Evolutionary conservation across 2,888 invertebrate genomes (phyloP).

Genomic region (Resseliella maxima): DNA sequence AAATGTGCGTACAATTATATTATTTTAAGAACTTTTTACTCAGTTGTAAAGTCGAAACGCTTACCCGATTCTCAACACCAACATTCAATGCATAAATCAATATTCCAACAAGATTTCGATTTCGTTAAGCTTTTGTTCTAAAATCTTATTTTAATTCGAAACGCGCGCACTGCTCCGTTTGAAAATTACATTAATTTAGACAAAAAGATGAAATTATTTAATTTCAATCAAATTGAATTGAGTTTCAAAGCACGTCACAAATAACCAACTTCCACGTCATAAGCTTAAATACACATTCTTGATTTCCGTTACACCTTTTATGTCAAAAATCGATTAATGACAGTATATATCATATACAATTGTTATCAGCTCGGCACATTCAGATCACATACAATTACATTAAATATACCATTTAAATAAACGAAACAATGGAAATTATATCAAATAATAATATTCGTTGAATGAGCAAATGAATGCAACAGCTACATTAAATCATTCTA

Average conservation of each 20-base stretch:
- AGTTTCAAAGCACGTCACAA: neutral
- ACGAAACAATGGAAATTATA: conserved; percentile 24
- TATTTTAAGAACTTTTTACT: neutral
- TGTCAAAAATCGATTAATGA: neutral
- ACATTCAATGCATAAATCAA: neutral
- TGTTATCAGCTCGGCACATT: conserved; percentile 37
- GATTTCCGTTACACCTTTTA: neutral
- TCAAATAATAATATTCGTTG: neutral
- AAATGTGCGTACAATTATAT: neutral
- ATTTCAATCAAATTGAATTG: neutral
- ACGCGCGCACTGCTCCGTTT: too few relatives aligned
- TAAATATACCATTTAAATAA: neutral
- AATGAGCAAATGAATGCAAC: neutral
- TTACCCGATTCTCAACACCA: neutral
- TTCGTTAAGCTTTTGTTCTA: too few relatives aligned
- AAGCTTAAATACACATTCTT: too few relatives aligned
- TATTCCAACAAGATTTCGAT: too few relatives aligned
- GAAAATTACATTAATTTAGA: too few relatives aligned
- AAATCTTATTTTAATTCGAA: too few relatives aligned
- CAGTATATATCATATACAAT: neutral
- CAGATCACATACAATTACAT: neutral
- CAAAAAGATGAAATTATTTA: neutral
- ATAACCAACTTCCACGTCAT: too few relatives aligned
- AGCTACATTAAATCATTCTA: neutral
- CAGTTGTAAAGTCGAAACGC: too few relatives aligned